Evolutionary conservation across 2,113 vertebrate species (phyloP), one percentile per base, ranked within the genome.

Genomic region (Eclectus roratus): DNA sequence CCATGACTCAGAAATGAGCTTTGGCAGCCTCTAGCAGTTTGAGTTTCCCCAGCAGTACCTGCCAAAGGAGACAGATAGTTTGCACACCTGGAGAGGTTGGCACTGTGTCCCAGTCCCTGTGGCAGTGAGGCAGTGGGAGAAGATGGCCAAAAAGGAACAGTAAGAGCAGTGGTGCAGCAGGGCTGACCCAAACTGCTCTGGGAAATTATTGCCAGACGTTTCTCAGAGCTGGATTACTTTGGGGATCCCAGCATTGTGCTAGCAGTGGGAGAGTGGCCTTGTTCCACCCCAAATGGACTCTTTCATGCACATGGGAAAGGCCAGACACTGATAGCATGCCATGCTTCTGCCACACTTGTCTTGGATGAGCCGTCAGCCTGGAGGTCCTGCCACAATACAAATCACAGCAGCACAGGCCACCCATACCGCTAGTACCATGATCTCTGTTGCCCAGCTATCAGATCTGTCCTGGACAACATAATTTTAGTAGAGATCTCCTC

Each of bases 81-180:
- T 98, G 93, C 96, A 93, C 96, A 98, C 96, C 97, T 98, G 98
- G 97, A 96, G 60, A 87, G 85, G 97, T 20, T 96, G 94, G 80
- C 94, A 88, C 86, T 17, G 73, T 70, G 95, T 81, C 77, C 35
- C 4, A 0, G 23, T 61, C 21, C 60, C 47, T 1, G 2, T 1
- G 4, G 27, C 76, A 89, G 72, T 70, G 80, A 72, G 73, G 74
- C 53, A 85, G 70, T 21, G 6, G 64, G 66, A 50, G 84, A 70
- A 53, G 39, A 64, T 1, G 6, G 44, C n/a, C 37, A 33, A 17
- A 29, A 23, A 90, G 9, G 4, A 53, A 61, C 56, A 64, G 85
- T 35, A 44, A 50, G 65, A 94, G 71, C 73, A 88, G 93, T 76
- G 80, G 35, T 20, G 37, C 35, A 79, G 78, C 69, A 84, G 37